A percentile compares a stretch with the other conserved stretches of the same genome.
Conservation (phyloP, 1,140 invertebrate genomes). For the Drosophila biarmipes region DNA sequence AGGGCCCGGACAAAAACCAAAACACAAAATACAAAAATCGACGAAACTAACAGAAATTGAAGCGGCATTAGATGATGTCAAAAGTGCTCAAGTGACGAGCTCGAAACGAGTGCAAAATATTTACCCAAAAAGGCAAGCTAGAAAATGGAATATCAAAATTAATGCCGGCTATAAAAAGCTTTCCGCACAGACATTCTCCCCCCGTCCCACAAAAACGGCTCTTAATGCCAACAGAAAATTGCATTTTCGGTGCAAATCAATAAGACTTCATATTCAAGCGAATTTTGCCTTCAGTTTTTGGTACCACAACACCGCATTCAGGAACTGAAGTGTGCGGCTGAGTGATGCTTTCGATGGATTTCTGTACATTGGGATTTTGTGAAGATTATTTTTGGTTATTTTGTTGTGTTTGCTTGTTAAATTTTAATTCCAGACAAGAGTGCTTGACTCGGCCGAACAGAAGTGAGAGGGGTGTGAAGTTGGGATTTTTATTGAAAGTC, state of each 20-base stretch:
- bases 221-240: slow-evolving; percentile 45
- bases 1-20: slow-evolving; percentile 20
- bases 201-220: slow-evolving; percentile 9
- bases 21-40: slow-evolving; percentile 24
- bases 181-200: slow-evolving; percentile 29
- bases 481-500: slow-evolving; percentile 35
- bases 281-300: slow-evolving; percentile 34
- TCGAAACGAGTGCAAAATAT: slow-evolving; percentile 31
- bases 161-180: slow-evolving; percentile 50
- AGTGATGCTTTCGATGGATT: slow-evolving; percentile 25
- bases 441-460: slow-evolving; percentile 18
- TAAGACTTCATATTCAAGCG: slow-evolving; percentile 33
- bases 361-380: slow-evolving; percentile 26
- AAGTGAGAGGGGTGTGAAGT: slow-evolving; percentile 18
- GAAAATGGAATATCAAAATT: slow-evolving; percentile 48
- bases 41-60: slow-evolving; percentile 23
- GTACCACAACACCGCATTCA: neutral
- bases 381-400: slow-evolving; percentile 46
- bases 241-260: slow-evolving; percentile 52
- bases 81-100: slow-evolving; percentile 18
- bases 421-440: slow-evolving; percentile 49
- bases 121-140: slow-evolving; percentile 23
- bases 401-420: slow-evolving; percentile 52
- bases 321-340: slow-evolving; percentile 30
- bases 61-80: slow-evolving; percentile 23